phyloP scores from a whole-genome alignment of 1,140 invertebrate genomes.

The Notospermus geniculatus region DNA sequence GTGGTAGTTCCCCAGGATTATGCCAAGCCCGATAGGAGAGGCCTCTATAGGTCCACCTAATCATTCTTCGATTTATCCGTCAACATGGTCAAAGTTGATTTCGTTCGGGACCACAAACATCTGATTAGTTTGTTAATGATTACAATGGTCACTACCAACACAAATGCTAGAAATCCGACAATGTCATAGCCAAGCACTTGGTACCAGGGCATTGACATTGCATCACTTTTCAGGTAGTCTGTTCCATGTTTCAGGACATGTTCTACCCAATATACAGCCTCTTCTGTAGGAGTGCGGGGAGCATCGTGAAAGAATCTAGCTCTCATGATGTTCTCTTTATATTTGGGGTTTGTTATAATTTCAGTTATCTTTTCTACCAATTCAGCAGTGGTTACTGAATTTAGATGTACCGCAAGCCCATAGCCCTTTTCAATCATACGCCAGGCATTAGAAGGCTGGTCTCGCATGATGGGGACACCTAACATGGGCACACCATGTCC shows the following conservation, averaged over 20 bases:
- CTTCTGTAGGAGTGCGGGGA: constrained; percentile 2
- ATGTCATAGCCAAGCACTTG: constrained; percentile 1
- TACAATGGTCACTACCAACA: no score
- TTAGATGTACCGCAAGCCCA: constrained; percentile 12
- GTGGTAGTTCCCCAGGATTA: no score
- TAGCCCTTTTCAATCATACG: constrained; percentile 39
- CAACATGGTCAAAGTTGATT: no score
- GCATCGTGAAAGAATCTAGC: constrained; percentile 12
- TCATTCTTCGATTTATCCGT: no score
- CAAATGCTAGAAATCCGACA: not conserved
- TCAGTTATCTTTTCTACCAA: constrained; percentile 12
- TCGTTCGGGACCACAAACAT: no score
- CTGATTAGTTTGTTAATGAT: no score
- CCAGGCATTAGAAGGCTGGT: constrained; percentile 45
- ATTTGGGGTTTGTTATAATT: constrained; percentile 5
- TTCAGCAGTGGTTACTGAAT: constrained; percentile 9
- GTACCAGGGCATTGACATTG: not conserved
- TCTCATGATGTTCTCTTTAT: not conserved
- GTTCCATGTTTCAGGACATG: constrained; percentile 17
- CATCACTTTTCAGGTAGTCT: not conserved
- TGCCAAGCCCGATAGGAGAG: no score
- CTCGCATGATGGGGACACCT: constrained; percentile 35
- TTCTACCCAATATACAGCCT: constrained; percentile 21
- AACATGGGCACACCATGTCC: constrained; percentile 35
- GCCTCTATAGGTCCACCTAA: no score